These are phyloP conservation scores for Pachycephala philippinensis DNA, from an alignment of 2,113 vertebrate species.

Conservation along the genomic window DNA sequence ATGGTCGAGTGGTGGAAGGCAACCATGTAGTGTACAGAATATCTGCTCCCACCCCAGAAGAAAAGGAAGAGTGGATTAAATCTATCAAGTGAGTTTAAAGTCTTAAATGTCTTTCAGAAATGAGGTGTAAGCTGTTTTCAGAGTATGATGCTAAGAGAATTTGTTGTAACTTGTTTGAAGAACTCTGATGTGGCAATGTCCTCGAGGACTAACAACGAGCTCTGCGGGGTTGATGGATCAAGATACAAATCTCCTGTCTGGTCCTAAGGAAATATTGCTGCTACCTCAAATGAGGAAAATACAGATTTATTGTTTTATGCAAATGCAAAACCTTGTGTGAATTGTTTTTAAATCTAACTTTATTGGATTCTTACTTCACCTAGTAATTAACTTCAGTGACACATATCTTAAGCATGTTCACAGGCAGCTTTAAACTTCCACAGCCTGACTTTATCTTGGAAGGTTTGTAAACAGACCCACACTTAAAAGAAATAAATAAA, in stretches of 20 bases:
- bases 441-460: background rate
- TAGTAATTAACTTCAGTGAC: background rate
- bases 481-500: background rate
- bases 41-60: slow-evolving; percentile 93
- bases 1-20: slow-evolving; percentile 94
- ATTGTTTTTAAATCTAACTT: background rate
- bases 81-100: slow-evolving; percentile 89
- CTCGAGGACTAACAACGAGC: background rate
- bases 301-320: background rate
- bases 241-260: background rate
- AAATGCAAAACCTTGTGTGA: background rate
- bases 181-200: background rate
- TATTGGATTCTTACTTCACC: background rate
- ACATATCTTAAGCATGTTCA: background rate
- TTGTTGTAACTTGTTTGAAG: slow-evolving; percentile 29
- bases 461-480: background rate
- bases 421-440: background rate
- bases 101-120: background rate
- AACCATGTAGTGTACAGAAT: slow-evolving; percentile 98
- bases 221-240: background rate
- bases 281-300: background rate
- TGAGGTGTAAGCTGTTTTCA: background rate
- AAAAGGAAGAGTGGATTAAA: slow-evolving; percentile 99
- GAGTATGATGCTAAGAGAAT: background rate
- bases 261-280: background rate